Evolutionary conservation across 2,797 vertebrate species (phyloP), one percentile per base, ranked within the genome.

Genomic region (Danio aesculapii): DNA sequence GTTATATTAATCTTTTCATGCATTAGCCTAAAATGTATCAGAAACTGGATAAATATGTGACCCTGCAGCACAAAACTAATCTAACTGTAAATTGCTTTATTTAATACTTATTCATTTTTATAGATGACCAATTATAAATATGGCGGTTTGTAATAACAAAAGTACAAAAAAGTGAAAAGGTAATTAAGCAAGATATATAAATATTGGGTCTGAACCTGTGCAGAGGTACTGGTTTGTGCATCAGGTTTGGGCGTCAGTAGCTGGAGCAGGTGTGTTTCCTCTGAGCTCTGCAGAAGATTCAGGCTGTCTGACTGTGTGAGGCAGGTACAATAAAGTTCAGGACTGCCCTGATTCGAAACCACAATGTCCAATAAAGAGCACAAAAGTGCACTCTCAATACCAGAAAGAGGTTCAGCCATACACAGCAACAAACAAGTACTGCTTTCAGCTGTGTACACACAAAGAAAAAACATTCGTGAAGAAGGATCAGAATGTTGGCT

Each of bases 361-460:
- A 96, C 91, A 58, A 91, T 72, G n/a, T 93, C 92, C 90, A 99
- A 92, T 84, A 95, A 53, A 55, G 96, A 95, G 75, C 92, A 93
- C 83, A 99, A 83, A 3, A 94, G 89, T 10, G 92, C 89, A 55
- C 95, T 92, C 71, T 97, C 93, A 85, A 90, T 83, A 85, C 94
- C 92, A 61, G 90, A 86, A 77, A 96, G 84, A 17, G 90, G 88
- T 70, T 92, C 88, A n/a, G 66, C 89, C 76, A 98, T 88, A 66
- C 95, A 94, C 84, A 99, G 89, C 88, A 98, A 90, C 77, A 98
- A 19, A 86, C 96, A 96, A 76, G 95, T 95, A 85, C 90, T 94
- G 52, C 86, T 88, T 75, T 90, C 94, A 66, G 84, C 97, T 98
- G 75, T 98, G 75, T 47, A 79, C 83, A 87, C 88, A 86, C 2